These are phyloP conservation scores for Cyprinodon variegatus DNA, from an alignment of 2,113 vertebrate genomes.

Conservation along the genomic window DNA sequence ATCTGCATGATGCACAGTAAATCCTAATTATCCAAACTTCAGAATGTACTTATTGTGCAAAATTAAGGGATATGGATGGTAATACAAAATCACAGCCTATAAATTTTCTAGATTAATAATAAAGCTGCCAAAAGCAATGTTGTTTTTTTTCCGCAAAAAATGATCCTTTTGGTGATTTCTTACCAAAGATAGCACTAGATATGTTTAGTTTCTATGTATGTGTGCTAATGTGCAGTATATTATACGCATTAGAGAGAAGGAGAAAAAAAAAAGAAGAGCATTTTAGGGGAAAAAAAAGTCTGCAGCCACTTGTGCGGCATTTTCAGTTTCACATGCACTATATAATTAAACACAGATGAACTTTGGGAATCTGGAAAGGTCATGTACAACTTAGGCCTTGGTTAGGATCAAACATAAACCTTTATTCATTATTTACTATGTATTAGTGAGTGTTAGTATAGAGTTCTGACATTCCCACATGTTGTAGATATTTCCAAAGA, in stretches of 20 bases:
- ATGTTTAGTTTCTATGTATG: conserved; percentile 30
- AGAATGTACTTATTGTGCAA: conserved; percentile 36
- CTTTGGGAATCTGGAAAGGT: conserved; percentile 30
- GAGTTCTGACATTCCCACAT: conserved; percentile 20
- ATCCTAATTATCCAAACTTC: conserved; percentile 67
- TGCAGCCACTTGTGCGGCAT: conserved; percentile 27
- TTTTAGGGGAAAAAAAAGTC: conserved; percentile 13
- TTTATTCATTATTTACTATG: conserved; percentile 59
- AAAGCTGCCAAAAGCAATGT: conserved; percentile 43
- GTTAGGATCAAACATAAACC: conserved; percentile 48
- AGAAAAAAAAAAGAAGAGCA: not conserved
- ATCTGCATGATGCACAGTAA: conserved; percentile 66
- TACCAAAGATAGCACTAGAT: conserved; percentile 21
- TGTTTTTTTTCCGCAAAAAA: conserved; percentile 19
- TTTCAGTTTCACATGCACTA: conserved; percentile 46
- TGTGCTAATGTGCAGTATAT: conserved; percentile 18
- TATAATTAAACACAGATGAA: conserved; percentile 64
- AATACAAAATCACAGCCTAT: conserved; percentile 58
- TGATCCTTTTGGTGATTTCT: conserved; percentile 16
- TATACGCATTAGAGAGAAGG: not conserved
- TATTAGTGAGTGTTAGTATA: conserved; percentile 29
- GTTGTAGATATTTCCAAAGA: conserved; percentile 21
- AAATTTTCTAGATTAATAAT: conserved; percentile 58
- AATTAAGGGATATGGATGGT: conserved; percentile 61
- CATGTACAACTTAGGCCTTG: conserved; percentile 32